Evolutionary conservation across 2,888 invertebrate species (phyloP).

Genomic region (Acrocera orbiculus): DNA sequence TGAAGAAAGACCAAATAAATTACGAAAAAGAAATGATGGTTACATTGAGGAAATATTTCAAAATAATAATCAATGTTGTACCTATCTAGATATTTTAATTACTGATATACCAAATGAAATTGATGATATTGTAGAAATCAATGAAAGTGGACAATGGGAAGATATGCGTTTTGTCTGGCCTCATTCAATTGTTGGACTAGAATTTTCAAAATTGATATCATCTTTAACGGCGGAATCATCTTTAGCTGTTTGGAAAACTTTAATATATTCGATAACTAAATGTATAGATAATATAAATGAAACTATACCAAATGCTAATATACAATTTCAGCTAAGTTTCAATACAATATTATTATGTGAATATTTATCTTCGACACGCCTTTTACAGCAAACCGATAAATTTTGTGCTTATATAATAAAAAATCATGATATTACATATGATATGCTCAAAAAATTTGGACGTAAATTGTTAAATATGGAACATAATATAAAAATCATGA

Average conservation of each 20-base stretch:
- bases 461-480: constrained; percentile 20
- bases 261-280: constrained; percentile 18
- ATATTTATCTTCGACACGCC: constrained; percentile 22
- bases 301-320: constrained; percentile 15
- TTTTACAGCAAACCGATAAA: constrained; percentile 25
- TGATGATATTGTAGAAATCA: neutral
- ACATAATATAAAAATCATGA: constrained; percentile 25
- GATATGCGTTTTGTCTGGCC: constrained; percentile 22
- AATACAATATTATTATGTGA: constrained; percentile 22
- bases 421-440: constrained; percentile 16
- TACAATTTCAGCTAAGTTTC: constrained; percentile 22
- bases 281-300: constrained; percentile 4
- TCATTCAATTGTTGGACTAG: constrained; percentile 18
- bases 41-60: no score
- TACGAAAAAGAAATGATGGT: neutral
- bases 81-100: neutral
- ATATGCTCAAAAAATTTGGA: constrained; percentile 21
- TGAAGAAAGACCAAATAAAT: neutral
- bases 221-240: constrained; percentile 25
- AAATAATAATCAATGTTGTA: no score
- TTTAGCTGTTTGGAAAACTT: constrained; percentile 25
- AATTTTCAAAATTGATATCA: constrained; percentile 23
- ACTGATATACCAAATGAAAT: neutral
- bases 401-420: constrained; percentile 16
- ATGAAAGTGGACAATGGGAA: constrained; percentile 11